Percentiles rank a stretch among this genome's conserved stretches.
Evolutionary conservation across 2,888 invertebrate species (phyloP).

Genomic region (Drosophila buzzatii): DNA sequence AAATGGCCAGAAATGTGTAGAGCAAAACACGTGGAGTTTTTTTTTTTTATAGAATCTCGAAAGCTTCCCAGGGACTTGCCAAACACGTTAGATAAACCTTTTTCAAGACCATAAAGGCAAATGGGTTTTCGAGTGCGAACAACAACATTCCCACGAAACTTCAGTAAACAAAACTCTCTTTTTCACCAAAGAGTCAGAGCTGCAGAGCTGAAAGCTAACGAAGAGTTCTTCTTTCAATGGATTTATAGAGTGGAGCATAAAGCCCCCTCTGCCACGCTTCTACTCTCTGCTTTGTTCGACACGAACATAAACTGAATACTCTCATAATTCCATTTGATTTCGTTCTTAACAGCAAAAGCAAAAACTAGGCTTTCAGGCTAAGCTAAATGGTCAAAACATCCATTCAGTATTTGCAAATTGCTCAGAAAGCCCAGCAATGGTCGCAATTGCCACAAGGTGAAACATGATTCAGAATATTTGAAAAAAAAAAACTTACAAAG

Average conservation of each 20-base stretch:
- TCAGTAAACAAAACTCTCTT: conserved; percentile 3
- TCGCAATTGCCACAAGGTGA: conserved; percentile 24
- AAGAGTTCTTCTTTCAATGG: neutral
- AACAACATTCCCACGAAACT: conserved; percentile 1
- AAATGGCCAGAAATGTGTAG: conserved; percentile 12
- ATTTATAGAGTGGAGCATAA: neutral
- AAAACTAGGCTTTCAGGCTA: neutral
- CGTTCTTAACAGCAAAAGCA: neutral
- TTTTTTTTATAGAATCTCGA: conserved; percentile 24
- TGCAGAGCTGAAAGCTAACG: conserved; percentile 4
- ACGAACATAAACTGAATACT: neutral
- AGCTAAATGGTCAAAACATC: conserved; percentile 1
- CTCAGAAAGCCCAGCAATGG: conserved; percentile 47
- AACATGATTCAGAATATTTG: conserved; percentile 5
- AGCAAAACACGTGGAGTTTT: conserved; percentile 11
- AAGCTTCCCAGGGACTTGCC: conserved; percentile 16
- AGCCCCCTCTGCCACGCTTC: neutral
- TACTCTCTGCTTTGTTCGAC: neutral
- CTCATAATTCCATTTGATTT: conserved; percentile 8
- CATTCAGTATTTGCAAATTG: conserved; percentile 46
- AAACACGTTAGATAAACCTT: conserved; percentile 28
- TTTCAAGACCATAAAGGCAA: conserved; percentile 26
- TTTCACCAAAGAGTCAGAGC: neutral
- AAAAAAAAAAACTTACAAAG: conserved; percentile 2
- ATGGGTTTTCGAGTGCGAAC: conserved; percentile 15